Evolutionary conservation across 1,140 invertebrate genomes (phyloP), one percentile per base, ranked within the genome.

Genomic region (Prorops nasuta): DNA sequence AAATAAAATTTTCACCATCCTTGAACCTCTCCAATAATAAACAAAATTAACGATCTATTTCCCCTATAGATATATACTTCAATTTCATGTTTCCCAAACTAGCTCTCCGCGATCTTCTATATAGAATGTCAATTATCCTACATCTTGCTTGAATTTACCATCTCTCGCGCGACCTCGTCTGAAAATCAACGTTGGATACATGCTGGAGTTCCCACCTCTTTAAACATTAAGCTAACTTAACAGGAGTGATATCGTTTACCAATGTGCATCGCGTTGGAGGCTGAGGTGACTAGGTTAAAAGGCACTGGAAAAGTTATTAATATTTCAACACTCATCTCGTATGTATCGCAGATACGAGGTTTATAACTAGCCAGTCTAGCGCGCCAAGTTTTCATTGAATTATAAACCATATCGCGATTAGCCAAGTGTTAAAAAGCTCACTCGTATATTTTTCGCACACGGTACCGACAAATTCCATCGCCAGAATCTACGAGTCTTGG

Each of bases 401-500:
- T n/a, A n/a, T n/a, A n/a, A 28, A 28, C 24, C 24, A 10, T 28
- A 28, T 28, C 24, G 24, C 24, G 4, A 10, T 28, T 6, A 28
- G 24, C 24, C 4, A 6, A 4, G 24, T 10, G 24, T 28, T n/a
- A n/a, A 28, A 28, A 28, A 4, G 10, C 24, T 28, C 24, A 28
- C 24, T 4, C 19, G 10, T 22, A 15, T 28, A 10, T 43, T 7
- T 32, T 1, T 18, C 6, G 3, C 10, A 28, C 24, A 28, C 4
- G 4, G 24, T 10, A 28, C 24, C 10, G 4, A 10, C 4, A 28
- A 4, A 10, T 10, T 6, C 24, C 24, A 10, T 28, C 4, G 24
- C 24, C 24, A n/a, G 24, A 52, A 52, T 22, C 28, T 20, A 20
- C 38, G 20, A 41, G 16, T 2, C 10, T 19, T n/a, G n/a, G n/a